Conservation (phyloP, 2,113 vertebrate species). For the Panurus biarmicus region DNA sequence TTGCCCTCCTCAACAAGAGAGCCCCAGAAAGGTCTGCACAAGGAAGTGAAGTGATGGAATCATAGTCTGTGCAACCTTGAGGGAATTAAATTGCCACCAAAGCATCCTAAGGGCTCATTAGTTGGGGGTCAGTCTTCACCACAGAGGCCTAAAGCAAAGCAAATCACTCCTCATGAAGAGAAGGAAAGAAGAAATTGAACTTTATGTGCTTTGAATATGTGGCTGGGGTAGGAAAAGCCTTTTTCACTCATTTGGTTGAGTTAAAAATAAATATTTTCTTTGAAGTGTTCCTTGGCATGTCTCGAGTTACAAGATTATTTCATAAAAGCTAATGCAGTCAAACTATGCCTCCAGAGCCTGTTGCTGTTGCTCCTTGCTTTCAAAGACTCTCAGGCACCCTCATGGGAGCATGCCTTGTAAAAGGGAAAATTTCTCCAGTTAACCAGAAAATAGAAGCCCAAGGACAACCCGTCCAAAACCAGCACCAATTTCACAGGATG, state of each 20-base stretch:
- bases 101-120: not conserved
- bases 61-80: not conserved
- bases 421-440: not conserved
- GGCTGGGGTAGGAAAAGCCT: not conserved
- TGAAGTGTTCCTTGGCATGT: not conserved
- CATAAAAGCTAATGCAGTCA: not conserved
- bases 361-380: not conserved
- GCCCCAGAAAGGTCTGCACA: not conserved
- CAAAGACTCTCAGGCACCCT: not conserved
- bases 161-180: not conserved
- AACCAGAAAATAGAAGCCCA: constrained; percentile 27
- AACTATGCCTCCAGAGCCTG: not conserved
- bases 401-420: not conserved
- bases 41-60: not conserved
- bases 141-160: not conserved
- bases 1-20: not conserved
- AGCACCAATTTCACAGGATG: not conserved
- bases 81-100: not conserved
- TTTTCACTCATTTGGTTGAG: not conserved
- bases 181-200: not conserved
- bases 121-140: not conserved
- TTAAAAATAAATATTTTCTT: constrained; percentile 11
- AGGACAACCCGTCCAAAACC: not conserved
- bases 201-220: not conserved
- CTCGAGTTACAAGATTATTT: not conserved